These are phyloP conservation scores for Malurus melanocephalus DNA, from an alignment of 2,113 vertebrate genomes.

Conservation along the genomic window DNA sequence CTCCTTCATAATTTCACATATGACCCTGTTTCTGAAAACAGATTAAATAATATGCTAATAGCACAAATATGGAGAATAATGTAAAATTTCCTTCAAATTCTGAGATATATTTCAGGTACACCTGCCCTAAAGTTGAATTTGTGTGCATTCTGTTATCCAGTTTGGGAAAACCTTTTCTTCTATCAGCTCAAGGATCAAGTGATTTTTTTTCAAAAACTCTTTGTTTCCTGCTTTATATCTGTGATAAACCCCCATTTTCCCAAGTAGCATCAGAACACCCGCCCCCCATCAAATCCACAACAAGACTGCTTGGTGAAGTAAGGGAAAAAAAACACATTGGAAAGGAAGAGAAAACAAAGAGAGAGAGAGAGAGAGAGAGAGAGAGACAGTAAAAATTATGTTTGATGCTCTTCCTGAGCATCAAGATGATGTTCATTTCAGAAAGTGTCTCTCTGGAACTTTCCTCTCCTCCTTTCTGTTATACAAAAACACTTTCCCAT, in stretches of 20 bases:
- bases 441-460: background rate
- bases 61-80: background rate
- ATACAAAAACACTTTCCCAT: background rate
- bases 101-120: background rate
- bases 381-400: fast-evolving
- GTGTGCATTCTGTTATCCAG: background rate
- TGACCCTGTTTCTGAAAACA: background rate
- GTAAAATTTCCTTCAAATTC: background rate
- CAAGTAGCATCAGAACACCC: background rate
- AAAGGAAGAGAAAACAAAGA: background rate
- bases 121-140: background rate
- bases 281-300: background rate
- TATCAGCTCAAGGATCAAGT: background rate
- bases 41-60: background rate
- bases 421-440: background rate
- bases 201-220: background rate
- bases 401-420: background rate
- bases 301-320: fast-evolving
- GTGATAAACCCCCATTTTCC: background rate
- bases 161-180: background rate
- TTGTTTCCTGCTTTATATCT: background rate
- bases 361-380: fast-evolving
- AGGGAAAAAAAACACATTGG: background rate
- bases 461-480: background rate
- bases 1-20: background rate